Evolutionary conservation across 2,113 vertebrate genomes (phyloP), one percentile per base, ranked within the genome.

Genomic region (Podiceps cristatus): DNA sequence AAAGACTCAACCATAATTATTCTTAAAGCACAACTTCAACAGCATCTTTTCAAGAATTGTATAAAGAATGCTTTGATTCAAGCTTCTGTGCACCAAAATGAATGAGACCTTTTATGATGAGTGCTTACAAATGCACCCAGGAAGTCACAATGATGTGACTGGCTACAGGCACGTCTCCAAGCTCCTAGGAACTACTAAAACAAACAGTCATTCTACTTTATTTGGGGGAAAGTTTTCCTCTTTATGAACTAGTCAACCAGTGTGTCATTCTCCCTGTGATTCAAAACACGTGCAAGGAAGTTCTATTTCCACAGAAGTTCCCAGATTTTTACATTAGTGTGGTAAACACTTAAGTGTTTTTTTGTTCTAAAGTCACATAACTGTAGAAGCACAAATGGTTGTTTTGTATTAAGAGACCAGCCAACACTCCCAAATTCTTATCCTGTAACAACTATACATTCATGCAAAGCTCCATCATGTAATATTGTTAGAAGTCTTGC

Each of bases 41-140:
- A 86, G 76, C 42, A 75, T 91, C 89, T 96, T 94, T 94, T 95
- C 78, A 94, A 72, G 50, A 89, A 10, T 8, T 78, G n/a, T 53
- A 79, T 74, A 95, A 95, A 97, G 94, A 90, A 71, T n/a, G 50
- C 92, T 94, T 90, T 95, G 86, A 97, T 90, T 96, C 55, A 67
- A 86, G 59, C 44, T 72, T 95, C 84, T 95, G 44, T 76, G 33
- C 50, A 75, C 47, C 25, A 90, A 95, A 92, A 96, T 96, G 93
- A 97, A 97, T 96, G 42, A 74, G 90, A 94, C 15, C 59, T 93
- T 97, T 93, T 83, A 86, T 59, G 73, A 93, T 3, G 56, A 88
- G 59, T 62, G n/a, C 45, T 90, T 94, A 68, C 77, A 94, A 93
- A 96, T 60, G 17, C 72, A 94, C 88, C 82, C 95, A 95, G 95